phyloP scores from a whole-genome alignment of 2,113 vertebrate genomes.

The Sorex fumeus region DNA sequence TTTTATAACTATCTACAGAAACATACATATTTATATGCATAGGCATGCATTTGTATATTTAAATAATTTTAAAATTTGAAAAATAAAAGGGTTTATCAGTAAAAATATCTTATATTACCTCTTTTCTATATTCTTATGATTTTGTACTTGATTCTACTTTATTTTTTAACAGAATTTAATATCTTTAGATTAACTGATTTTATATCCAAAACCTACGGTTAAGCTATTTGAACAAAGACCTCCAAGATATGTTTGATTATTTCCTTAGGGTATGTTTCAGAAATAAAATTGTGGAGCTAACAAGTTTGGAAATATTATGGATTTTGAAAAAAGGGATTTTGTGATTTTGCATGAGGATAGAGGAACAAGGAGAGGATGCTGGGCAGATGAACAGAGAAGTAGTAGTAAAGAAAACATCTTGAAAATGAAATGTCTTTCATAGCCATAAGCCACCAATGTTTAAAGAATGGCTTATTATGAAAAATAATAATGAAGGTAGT shows the following conservation, averaged over 20 bases:
- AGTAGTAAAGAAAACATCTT: background rate
- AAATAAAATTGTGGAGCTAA: background rate
- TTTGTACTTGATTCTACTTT: background rate
- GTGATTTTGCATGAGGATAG: background rate
- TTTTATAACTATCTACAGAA: background rate
- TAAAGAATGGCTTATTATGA: conserved; percentile 11
- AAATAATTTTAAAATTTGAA: background rate
- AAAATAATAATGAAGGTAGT: conserved; percentile 11
- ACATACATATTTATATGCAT: background rate
- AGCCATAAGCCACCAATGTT: background rate
- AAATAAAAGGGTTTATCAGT: background rate
- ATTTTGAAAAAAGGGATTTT: background rate
- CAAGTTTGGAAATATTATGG: background rate
- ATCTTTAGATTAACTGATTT: conserved; percentile 20
- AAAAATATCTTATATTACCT: background rate
- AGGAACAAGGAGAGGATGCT: background rate
- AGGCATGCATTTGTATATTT: background rate
- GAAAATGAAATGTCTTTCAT: background rate
- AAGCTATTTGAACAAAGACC: background rate
- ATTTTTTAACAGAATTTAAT: background rate
- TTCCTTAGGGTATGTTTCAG: background rate
- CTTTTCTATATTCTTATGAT: background rate
- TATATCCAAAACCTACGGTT: background rate
- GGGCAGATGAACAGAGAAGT: background rate
- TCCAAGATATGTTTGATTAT: background rate